These are phyloP conservation scores for Teinopalpus imperialis DNA, from an alignment of 2,888 invertebrate genomes.

Conservation along the genomic window DNA sequence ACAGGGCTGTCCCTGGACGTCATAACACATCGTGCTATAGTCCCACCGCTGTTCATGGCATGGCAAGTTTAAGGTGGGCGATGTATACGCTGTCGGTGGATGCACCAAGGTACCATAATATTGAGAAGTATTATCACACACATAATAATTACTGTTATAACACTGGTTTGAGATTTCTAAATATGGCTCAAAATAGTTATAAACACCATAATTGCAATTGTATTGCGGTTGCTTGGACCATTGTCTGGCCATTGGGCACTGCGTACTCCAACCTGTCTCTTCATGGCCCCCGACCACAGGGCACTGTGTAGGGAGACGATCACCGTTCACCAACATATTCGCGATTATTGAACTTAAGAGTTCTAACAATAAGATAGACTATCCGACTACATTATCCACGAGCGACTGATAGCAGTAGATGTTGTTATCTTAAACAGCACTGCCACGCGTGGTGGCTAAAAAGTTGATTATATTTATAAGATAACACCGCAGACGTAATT, in stretches of 20 bases:
- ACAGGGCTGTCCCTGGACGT: conserved; percentile 84
- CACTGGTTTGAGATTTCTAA: conserved; percentile 53
- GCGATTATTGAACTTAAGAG: conserved; percentile 33
- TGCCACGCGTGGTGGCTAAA: conserved; percentile 67
- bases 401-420: conserved; percentile 73
- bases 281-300: conserved; percentile 52
- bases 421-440: conserved; percentile 63
- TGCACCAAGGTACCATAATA: conserved; percentile 35
- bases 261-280: conserved; percentile 55
- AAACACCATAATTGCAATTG: conserved; percentile 45
- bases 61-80: conserved; percentile 60
- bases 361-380: conserved; percentile 52
- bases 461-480: conserved; percentile 64
- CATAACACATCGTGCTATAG: conserved; percentile 85
- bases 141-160: conserved; percentile 44
- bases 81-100: conserved; percentile 40
- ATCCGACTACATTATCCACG: conserved; percentile 69
- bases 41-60: conserved; percentile 82
- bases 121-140: conserved; percentile 40
- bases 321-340: conserved; percentile 60
- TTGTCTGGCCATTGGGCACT: conserved; percentile 58
- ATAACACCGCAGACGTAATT: conserved; percentile 46
- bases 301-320: conserved; percentile 47
- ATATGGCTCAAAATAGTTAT: conserved; percentile 34
- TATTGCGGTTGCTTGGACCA: conserved; percentile 49